Evolutionary conservation across 1,140 invertebrate species (phyloP).

Genomic region (Lepidurus apus): DNA sequence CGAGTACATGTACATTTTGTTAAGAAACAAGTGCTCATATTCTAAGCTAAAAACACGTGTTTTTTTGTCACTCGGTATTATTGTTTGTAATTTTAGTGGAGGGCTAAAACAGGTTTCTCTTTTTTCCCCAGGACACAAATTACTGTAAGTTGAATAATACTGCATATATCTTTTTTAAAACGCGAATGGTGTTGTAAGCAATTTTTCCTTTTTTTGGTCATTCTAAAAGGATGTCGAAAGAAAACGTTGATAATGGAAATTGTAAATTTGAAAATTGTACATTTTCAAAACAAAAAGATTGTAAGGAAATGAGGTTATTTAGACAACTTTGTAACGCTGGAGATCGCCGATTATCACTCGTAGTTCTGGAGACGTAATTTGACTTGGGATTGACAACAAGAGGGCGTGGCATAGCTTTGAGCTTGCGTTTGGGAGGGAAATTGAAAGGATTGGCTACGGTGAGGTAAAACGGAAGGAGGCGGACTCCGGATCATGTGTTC

Average conservation of each 20-base stretch:
- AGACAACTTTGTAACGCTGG: no score
- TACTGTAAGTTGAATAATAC: not conserved
- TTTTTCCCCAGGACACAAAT: no score
- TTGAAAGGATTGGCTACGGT: not conserved
- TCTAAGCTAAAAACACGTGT: not conserved
- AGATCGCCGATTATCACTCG: not conserved
- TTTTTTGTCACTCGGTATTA: not conserved
- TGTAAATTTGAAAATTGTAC: no score
- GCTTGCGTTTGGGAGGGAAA: constrained; percentile 1
- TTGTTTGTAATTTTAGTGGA: not conserved
- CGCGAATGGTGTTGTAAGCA: not conserved
- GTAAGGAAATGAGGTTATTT: no score
- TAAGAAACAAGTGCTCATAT: not conserved
- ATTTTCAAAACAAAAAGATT: no score
- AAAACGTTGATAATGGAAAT: not conserved
- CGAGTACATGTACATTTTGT: not conserved
- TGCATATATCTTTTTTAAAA: constrained; percentile 5
- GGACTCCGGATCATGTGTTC: constrained; percentile 75
- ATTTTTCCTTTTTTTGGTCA: not conserved
- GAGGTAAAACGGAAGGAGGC: constrained; percentile 64
- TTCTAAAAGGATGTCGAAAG: not conserved
- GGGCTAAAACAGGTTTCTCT: not conserved
- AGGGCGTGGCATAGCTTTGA: not conserved
- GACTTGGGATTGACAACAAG: not conserved
- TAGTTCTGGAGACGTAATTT: not conserved